Percentiles rank a stretch among this genome's conserved stretches.
Conservation (phyloP, 2,797 vertebrate species). For the Naso thynnoides region DNA sequence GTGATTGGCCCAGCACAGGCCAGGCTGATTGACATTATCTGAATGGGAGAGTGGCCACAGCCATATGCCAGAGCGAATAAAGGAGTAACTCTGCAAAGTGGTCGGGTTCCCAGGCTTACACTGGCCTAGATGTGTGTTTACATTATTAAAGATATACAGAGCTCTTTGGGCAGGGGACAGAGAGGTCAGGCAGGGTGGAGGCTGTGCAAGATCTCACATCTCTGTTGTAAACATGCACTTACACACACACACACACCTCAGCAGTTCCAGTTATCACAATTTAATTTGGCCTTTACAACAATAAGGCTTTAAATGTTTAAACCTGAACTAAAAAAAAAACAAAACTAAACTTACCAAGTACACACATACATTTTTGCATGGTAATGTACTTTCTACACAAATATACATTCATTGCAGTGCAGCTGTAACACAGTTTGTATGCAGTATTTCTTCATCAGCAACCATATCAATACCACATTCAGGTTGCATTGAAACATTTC, state of each 20-base stretch:
- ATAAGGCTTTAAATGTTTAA: too few relatives aligned
- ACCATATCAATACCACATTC: background rate
- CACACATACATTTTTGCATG: background rate
- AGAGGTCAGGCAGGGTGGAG: constrained; percentile 6
- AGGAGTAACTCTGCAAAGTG: too few relatives aligned
- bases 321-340: too few relatives aligned
- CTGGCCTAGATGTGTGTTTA: constrained; percentile 20
- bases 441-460: constrained; percentile 12
- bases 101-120: too few relatives aligned
- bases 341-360: background rate
- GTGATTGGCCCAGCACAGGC: too few relatives aligned
- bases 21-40: too few relatives aligned
- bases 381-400: constrained; percentile 1
- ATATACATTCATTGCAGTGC: background rate
- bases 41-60: too few relatives aligned
- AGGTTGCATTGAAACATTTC: background rate
- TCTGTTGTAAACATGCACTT: background rate
- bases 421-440: background rate
- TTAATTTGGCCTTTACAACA: background rate
- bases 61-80: too few relatives aligned
- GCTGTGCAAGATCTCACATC: background rate
- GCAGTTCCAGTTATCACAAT: background rate
- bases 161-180: constrained; percentile 5
- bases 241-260: background rate
- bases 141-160: constrained; percentile 17